These are phyloP conservation scores for Caenorhabditis sinica DNA, from an alignment of 2,888 invertebrate species.

Conservation along the genomic window DNA sequence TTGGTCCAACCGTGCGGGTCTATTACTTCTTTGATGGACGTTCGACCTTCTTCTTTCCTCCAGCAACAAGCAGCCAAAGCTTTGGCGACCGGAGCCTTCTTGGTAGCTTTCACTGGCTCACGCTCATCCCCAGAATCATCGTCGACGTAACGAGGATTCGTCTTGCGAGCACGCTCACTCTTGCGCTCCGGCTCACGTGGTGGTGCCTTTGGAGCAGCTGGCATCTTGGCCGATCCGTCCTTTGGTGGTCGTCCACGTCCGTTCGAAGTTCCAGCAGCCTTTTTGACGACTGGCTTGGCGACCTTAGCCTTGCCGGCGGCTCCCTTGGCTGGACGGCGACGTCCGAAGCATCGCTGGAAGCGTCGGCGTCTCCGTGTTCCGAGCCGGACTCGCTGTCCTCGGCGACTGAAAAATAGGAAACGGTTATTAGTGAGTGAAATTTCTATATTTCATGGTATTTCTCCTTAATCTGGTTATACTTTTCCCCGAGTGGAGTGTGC, in stretches of 20 bases:
- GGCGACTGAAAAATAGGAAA: background rate
- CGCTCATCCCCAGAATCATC: constrained; percentile 1
- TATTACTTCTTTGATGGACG: constrained; percentile 9
- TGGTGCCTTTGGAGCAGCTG: too few species aligned
- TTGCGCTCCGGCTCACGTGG: constrained; percentile 8
- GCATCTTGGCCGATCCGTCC: too few species aligned
- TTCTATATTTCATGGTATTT: too few species aligned
- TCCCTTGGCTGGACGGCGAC: background rate
- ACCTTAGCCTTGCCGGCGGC: constrained; percentile 4
- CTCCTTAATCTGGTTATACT: too few species aligned
- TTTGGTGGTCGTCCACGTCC: too few species aligned
- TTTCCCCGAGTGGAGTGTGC: too few species aligned
- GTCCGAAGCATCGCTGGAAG: too few species aligned
- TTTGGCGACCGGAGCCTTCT: background rate
- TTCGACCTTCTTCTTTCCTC: constrained; percentile 11
- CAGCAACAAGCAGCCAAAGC: background rate
- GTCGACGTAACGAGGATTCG: constrained; percentile 6
- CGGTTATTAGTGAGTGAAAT: too few species aligned
- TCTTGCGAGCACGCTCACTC: constrained; percentile 6
- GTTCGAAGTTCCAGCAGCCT: too few species aligned
- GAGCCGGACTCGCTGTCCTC: background rate
- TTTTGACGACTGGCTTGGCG: too few species aligned
- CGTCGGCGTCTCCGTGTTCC: background rate
- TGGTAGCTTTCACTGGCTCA: constrained; percentile 2
- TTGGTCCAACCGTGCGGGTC: too few species aligned